Conservation (phyloP, 2,888 invertebrate species). For the Chouioia cunea region DNA sequence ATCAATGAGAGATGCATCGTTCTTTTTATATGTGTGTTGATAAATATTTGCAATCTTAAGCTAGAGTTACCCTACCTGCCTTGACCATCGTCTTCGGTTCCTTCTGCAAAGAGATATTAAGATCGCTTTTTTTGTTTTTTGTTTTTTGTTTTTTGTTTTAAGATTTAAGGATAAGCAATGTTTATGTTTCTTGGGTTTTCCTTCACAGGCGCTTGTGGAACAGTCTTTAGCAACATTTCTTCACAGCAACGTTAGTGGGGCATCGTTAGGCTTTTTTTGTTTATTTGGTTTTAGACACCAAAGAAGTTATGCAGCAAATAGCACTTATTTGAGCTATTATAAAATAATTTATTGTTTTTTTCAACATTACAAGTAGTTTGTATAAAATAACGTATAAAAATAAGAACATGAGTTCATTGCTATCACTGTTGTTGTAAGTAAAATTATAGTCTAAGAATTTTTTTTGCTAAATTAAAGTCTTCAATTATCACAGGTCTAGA, state of each 20-base stretch:
- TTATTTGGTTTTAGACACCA: slow-evolving; percentile 18
- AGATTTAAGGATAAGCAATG: neutral
- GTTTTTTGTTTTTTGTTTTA: slow-evolving; percentile 25
- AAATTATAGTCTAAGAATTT: too few species aligned
- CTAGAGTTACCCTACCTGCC: slow-evolving; percentile 59
- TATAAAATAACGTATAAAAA: slow-evolving; percentile 14
- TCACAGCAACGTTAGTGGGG: slow-evolving; percentile 14
- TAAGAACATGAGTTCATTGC: neutral
- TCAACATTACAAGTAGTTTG: slow-evolving; percentile 40
- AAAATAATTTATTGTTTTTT: slow-evolving; percentile 39
- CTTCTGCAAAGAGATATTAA: slow-evolving; percentile 42
- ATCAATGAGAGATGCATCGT: slow-evolving; percentile 28
- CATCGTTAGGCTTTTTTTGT: slow-evolving; percentile 40
- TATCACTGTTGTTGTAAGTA: too few species aligned
- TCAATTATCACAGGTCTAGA: too few species aligned
- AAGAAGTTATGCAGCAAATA: too few species aligned
- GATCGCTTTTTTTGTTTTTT: slow-evolving; percentile 36
- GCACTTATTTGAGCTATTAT: too few species aligned
- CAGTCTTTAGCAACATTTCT: slow-evolving; percentile 23
- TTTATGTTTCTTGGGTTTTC: slow-evolving; percentile 10
- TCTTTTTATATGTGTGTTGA: slow-evolving; percentile 1
- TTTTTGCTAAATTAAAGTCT: too few species aligned
- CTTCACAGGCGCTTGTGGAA: slow-evolving; percentile 12
- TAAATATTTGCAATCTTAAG: slow-evolving; percentile 40
- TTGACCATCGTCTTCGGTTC: slow-evolving; percentile 43